Evolutionary conservation across 2,797 vertebrate genomes (phyloP).

Genomic region (Morus bassanus): DNA sequence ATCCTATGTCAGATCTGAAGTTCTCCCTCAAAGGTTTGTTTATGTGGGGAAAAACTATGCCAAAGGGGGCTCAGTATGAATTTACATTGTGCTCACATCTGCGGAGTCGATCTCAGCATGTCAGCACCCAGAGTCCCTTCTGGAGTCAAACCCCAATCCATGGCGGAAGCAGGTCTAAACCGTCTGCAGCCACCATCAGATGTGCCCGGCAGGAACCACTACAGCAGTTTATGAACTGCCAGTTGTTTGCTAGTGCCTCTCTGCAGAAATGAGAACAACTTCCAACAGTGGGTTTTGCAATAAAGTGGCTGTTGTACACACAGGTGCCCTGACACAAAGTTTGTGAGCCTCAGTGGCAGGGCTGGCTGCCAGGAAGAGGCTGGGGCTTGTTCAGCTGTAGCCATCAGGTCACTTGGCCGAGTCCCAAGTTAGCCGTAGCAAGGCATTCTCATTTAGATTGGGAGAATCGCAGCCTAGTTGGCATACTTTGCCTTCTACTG

Average conservation of each 20-base stretch:
- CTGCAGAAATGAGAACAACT: neutral
- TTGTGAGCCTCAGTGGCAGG: accelerated
- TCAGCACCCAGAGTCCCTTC: neutral
- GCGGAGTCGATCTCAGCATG: neutral
- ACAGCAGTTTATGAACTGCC: neutral
- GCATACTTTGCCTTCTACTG: neutral
- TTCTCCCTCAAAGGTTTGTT: neutral
- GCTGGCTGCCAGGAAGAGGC: neutral
- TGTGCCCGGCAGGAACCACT: neutral
- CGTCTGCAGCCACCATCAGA: neutral
- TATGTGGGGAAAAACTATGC: neutral
- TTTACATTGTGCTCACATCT: neutral
- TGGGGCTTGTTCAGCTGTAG: neutral
- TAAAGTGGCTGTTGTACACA: neutral
- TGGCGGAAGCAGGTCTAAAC: neutral
- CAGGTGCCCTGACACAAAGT: neutral
- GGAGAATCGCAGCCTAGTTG: neutral
- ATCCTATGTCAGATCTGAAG: neutral
- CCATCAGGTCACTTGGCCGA: neutral
- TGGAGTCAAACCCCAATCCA: neutral
- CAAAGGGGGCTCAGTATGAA: neutral
- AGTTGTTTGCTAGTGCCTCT: neutral
- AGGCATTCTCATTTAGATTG: neutral
- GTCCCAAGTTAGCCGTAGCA: neutral
- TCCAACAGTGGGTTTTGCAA: neutral